phyloP scores from a whole-genome alignment of 2,797 vertebrate genomes.

The Anniella stebbinsi region DNA sequence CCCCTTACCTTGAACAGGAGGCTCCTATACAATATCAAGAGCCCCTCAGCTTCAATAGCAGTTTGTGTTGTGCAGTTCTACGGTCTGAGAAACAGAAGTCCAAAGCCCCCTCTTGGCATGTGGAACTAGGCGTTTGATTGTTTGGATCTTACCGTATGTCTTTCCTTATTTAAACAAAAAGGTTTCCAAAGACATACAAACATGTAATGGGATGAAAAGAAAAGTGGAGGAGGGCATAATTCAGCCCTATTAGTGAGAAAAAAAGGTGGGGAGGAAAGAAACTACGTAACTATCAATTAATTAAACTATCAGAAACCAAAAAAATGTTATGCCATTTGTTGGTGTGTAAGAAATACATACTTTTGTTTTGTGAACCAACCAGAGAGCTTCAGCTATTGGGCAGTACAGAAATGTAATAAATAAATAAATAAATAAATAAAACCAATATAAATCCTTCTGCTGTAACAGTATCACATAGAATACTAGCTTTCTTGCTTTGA shows the following conservation, averaged over 20 bases:
- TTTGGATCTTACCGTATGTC: background rate
- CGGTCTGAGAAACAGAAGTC: background rate
- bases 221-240: too few species aligned
- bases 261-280: background rate
- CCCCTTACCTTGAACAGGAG: background rate
- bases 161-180: background rate
- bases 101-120: background rate
- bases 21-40: too few species aligned
- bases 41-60: background rate
- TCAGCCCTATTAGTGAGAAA: background rate
- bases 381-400: too few species aligned
- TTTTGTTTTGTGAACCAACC: too few species aligned
- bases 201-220: background rate
- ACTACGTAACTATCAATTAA: background rate
- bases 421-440: too few species aligned
- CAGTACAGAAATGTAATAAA: too few species aligned
- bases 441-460: background rate
- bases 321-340: background rate
- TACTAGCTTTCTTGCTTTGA: background rate
- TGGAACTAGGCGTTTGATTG: background rate
- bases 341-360: background rate
- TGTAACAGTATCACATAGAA: background rate
- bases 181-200: background rate
- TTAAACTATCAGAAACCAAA: background rate
- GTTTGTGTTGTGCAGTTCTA: too few species aligned